Base-by-base conservation (phyloP, 64 coral and sea anemone species). In the Montipora cactus region DNA sequence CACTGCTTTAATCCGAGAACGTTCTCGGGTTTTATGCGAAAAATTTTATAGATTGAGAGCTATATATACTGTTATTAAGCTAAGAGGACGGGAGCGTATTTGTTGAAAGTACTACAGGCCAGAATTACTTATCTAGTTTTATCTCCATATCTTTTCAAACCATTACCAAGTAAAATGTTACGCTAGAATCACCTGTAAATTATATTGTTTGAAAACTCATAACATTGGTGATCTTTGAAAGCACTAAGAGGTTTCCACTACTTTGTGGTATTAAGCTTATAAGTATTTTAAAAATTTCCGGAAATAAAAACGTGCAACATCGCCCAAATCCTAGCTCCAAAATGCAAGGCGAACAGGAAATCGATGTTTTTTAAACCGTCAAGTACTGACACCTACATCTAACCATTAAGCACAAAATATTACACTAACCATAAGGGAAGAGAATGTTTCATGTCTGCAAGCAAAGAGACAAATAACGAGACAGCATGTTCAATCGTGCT, bases 181-280 rank as follows among this genome's bases (percentile, higher is more conserved):
- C 82, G 11, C 62, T 11, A 73, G 64, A 86, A 71, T 86, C 82
- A 86, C 82, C 82, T 86, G 82, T 72, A 16, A 18, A 10, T 2
- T 5, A 45, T 71, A 71, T 86, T 86, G 66, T 86, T 72, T 46
- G 48, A 86, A 50, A 50, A 71, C 44, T 86, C 66, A 64, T 86
- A 86, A 66, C 82, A 86, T 86, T 86, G 71, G 82, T 66, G 82
- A 45, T 48, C 82, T 19, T 47, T 86, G 23, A 71, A 86, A n/a
- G 64, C 45, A 86, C 47, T 16, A 19, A 72, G 21, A 72, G 21
- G 21, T 86, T 49, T 86, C 62, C 47, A 10, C 71, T 50, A 4
- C 19, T 28, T 16, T 14, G 66, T 44, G 68, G 82, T 68, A 23
- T 21, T 86, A 15, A 64, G 14, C 61, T 18, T 64, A 64, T 2